Evolutionary conservation across 2,113 vertebrate genomes (phyloP), one percentile per base, ranked within the genome.

Genomic region (Mustelus asterias): DNA sequence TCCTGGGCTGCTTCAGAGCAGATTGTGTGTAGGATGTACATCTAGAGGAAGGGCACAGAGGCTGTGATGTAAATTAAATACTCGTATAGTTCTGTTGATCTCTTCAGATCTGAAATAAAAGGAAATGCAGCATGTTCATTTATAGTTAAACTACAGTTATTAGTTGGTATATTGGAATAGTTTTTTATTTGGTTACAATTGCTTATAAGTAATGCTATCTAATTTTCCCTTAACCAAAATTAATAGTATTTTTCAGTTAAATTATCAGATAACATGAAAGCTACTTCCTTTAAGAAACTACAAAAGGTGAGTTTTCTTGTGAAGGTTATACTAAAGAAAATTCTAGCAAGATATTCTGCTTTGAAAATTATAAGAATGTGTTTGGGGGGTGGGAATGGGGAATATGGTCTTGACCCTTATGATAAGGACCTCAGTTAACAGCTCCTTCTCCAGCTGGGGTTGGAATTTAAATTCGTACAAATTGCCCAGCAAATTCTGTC

Each of bases 201-300:
- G 14, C 18, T 14, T 44, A 48, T 33, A 20, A 48, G 58, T 41
- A 63, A 29, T 76, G 70, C 41, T 60, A 37, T 11, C 65, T 96
- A 70, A 41, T 69, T 92, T 26, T 96, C 98, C 98, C 98, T 99
- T 98, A 98, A 98, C 96, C 14, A 44, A 94, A 13, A 13, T 44
- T 96, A 96, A 16, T 54, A 99, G 99, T 99, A 99, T 97, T 99
- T 99, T 98, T 99, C 99, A 96, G 98, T 99, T 76, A 99, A 99
- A 96, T 97, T 99, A 7, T 99, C 98, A 44, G 99, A 99, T 67
- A 99, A 99, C 96, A 99, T 99, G 99, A 99, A 98, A 97, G 99
- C 99, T 0, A 98, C 98, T 44, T 99, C 99, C 0, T 99, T 99
- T 97, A 99, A 99, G 97, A 99, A 99, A 96, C 85, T 99, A 96